phyloP scores from a whole-genome alignment of 2,888 invertebrate species.

The Antheraea yamamai region DNA sequence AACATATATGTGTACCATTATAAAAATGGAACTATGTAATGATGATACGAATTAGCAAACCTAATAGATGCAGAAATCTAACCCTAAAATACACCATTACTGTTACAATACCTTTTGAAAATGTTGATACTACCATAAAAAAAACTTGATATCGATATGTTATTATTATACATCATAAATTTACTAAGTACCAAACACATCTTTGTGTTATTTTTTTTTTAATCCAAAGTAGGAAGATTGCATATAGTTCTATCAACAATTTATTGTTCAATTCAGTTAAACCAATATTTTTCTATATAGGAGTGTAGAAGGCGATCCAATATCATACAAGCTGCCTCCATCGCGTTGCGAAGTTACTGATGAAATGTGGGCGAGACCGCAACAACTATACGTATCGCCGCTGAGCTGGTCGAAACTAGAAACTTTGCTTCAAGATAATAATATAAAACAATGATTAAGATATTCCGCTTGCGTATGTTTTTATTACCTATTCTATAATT shows the following conservation, averaged over 20 bases:
- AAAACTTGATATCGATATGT: not conserved
- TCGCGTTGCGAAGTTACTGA: slow-evolving; percentile 63
- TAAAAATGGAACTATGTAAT: too few relatives aligned
- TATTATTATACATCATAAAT: not conserved
- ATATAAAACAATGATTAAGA: not conserved
- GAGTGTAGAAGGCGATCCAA: slow-evolving; percentile 69
- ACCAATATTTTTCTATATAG: slow-evolving; percentile 40
- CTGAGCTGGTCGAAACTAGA: slow-evolving; percentile 38
- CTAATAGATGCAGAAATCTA: not conserved
- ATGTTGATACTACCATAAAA: not conserved
- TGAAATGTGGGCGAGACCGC: slow-evolving; percentile 67
- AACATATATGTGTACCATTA: too few relatives aligned
- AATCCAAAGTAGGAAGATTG: too few relatives aligned
- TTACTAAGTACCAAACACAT: not conserved
- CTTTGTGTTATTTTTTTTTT: too few relatives aligned
- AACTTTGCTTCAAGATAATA: not conserved
- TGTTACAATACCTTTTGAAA: not conserved
- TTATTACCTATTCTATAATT: slow-evolving; percentile 5
- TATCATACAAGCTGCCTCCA: slow-evolving; percentile 70
- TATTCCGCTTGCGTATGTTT: not conserved
- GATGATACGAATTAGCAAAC: too few relatives aligned
- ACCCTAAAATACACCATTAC: not conserved
- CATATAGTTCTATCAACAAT: too few relatives aligned
- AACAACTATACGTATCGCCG: slow-evolving; percentile 53
- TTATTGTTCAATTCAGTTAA: not conserved